Base-by-base conservation (phyloP, 37 sponge, comb jelly and placozoan genomes). In the Beroe ovata region DNA sequence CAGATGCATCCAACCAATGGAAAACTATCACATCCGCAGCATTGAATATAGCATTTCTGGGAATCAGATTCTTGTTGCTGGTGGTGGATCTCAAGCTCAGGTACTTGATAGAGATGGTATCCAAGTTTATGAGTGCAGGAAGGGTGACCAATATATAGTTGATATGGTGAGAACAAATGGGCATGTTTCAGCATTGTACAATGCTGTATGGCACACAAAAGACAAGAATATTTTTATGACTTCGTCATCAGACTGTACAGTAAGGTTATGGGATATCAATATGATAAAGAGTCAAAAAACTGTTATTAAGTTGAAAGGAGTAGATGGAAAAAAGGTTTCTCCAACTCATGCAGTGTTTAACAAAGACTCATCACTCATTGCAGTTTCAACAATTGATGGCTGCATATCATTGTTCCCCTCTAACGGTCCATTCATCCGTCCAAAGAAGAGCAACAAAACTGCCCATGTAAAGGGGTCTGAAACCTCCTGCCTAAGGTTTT, bases 101-200 rank as follows among this genome's bases (percentile, higher is more conserved):
- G 96, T 95, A 34, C 47, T 95, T 59, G 96, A 95, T 58, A 81
- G 96, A 88, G 95, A 95, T 94, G 96, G 96, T 6, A 88, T 90
- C 60, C 60, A 89, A 23, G 61, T 92, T 29, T 88, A 92, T 84
- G 92, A 95, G 81, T 94, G 94, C 60, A 92, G 92, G 30, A 94
- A 95, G 61, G 98, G 98, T 35, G 94, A 95, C 92, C 94, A 92
- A 72, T 97, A 97, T 89, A 91, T 94, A 21, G 28, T 89, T 22
- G 94, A 97, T 89, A 97, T 97, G 98, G 77, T 92, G 16, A 91
- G 92, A 64, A 97, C 98, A n/a, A 92, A 93, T 90, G 97, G 96
- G 19, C 99, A 97, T 61, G 89, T 95, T 20, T 92, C 95, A 33
- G 92, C 92, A 89, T 29, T 97, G 38, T 92, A 93, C 63, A 90